Conservation (phyloP, 2,888 invertebrate species). For the Drepana falcataria region DNA sequence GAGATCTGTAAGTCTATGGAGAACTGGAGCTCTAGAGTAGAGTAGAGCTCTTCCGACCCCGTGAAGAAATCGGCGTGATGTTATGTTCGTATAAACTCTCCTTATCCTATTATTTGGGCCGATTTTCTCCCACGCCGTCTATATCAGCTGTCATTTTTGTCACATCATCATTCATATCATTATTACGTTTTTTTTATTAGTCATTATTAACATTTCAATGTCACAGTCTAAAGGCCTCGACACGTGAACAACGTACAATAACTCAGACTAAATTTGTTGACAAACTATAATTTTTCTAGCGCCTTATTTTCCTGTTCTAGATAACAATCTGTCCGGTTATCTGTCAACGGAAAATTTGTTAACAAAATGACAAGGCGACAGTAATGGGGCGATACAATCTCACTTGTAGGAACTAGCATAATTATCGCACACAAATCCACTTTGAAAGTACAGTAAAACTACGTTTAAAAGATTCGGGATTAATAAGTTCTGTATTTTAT, state of each 20-base stretch:
- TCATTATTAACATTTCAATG: background rate
- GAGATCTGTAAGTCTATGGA: too few species aligned
- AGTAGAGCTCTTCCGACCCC: too few species aligned
- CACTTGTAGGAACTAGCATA: constrained; percentile 25
- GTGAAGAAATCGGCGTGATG: too few species aligned
- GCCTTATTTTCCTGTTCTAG: constrained; percentile 34
- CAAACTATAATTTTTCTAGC: constrained; percentile 21
- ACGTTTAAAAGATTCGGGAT: background rate
- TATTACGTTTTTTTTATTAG: background rate
- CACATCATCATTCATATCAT: too few species aligned
- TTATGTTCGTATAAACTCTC: too few species aligned
- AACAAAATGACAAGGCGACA: constrained; percentile 14
- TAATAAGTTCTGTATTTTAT: too few species aligned
- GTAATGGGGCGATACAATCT: constrained; percentile 36
- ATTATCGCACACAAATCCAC: constrained; percentile 32
- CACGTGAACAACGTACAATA: background rate
- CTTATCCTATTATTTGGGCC: too few species aligned
- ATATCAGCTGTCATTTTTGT: too few species aligned
- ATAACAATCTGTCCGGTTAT: constrained; percentile 34
- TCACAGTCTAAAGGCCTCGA: background rate
- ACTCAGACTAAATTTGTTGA: constrained; percentile 16
- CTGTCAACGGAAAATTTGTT: constrained; percentile 12
- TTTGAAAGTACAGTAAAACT: constrained; percentile 13
- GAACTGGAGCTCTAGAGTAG: too few species aligned
- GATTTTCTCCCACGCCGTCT: too few species aligned